Evolutionary conservation across 2,113 vertebrate species (phyloP).

Genomic region (Bothrops jararaca): DNA sequence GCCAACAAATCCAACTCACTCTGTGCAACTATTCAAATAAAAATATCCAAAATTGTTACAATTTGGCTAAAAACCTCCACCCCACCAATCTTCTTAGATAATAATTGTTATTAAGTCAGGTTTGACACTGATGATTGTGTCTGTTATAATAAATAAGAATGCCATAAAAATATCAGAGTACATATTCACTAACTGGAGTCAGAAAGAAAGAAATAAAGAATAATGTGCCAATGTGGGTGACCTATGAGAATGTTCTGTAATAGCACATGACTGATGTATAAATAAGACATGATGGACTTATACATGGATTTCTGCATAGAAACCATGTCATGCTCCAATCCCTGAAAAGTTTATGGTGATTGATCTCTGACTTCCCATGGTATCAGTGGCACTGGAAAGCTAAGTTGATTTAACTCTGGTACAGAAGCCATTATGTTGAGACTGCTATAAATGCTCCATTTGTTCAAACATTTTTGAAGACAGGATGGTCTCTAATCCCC

Average conservation of each 20-base stretch:
- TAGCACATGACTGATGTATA: not conserved
- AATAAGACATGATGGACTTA: not conserved
- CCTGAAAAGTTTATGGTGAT: not conserved
- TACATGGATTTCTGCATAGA: not conserved
- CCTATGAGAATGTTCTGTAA: not conserved
- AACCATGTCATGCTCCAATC: not conserved
- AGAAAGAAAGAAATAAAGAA: not conserved
- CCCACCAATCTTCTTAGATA: not conserved
- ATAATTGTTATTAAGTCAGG: not conserved
- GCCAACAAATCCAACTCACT: not conserved
- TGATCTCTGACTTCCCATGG: not conserved
- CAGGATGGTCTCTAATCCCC: too few species aligned
- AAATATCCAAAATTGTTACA: not conserved
- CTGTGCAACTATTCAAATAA: not conserved
- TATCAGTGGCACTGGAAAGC: not conserved
- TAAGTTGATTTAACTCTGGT: not conserved
- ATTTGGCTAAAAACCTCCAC: not conserved
- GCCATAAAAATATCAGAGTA: not conserved
- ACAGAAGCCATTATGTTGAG: not conserved
- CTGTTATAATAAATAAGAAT: not conserved
- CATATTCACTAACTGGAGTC: not conserved
- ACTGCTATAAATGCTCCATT: not conserved
- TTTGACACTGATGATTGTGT: not conserved
- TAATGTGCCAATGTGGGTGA: not conserved
- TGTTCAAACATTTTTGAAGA: not conserved